These are phyloP conservation scores for Anguilla marmorata DNA, from an alignment of 2,797 vertebrate genomes.

Conservation along the genomic window DNA sequence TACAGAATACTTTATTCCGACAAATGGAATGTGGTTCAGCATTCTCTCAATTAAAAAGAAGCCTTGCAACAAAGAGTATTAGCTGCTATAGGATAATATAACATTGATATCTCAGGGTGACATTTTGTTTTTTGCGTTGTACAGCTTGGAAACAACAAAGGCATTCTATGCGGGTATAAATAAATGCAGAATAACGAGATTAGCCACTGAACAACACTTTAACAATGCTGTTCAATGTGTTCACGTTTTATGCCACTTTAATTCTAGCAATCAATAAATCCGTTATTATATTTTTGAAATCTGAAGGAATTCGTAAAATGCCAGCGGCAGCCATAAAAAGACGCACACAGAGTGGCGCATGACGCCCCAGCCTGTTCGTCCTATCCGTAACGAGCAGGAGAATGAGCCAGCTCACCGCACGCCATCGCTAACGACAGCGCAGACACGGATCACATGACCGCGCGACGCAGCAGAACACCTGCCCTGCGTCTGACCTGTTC, in stretches of 20 bases:
- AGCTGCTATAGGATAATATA: background rate
- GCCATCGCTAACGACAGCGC: background rate
- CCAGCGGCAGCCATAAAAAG: slow-evolving; percentile 1
- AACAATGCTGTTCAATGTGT: background rate
- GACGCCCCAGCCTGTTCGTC: background rate
- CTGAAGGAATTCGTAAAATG: background rate
- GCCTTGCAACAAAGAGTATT: background rate
- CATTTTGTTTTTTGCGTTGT: background rate
- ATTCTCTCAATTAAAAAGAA: background rate
- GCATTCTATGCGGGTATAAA: background rate
- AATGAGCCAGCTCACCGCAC: background rate
- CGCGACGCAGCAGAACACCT: slow-evolving; percentile 10
- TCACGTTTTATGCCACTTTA: background rate
- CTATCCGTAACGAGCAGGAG: slow-evolving; percentile 8
- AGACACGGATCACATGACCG: background rate
- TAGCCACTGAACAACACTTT: background rate
- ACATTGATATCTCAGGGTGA: background rate
- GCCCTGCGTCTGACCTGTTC: slow-evolving; percentile 38
- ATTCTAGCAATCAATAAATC: slow-evolving; percentile 10
- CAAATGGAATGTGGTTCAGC: background rate
- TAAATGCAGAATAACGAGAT: no score
- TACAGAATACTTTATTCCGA: background rate
- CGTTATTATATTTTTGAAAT: slow-evolving; percentile 16
- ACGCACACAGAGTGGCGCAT: background rate
- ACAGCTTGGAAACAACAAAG: background rate